phyloP scores from a whole-genome alignment of 2,797 vertebrate genomes.

The Enteromius fasciolatus region DNA sequence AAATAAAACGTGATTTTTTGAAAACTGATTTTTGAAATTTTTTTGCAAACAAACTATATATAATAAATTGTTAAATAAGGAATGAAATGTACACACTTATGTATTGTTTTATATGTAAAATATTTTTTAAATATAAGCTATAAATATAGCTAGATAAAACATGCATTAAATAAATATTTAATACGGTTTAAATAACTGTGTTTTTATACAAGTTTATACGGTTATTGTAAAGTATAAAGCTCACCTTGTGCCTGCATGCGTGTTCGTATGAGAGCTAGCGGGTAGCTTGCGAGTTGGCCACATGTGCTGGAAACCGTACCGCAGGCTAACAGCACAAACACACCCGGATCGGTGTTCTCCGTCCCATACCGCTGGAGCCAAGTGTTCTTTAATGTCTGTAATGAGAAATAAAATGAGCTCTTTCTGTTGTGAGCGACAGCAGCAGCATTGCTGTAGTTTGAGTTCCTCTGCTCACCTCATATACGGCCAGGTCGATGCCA shows the following conservation, averaged over 20 bases:
- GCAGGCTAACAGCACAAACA: conserved; percentile 91
- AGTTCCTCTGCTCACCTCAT: conserved; percentile 82
- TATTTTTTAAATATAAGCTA: too few relatives aligned
- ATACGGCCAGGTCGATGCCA: conserved; percentile 94
- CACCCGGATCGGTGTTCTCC: conserved; percentile 82
- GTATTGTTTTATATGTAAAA: too few relatives aligned
- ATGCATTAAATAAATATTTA: too few relatives aligned
- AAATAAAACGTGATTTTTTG: too few relatives aligned
- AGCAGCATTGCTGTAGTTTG: neutral
- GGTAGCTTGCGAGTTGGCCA: conserved; percentile 94
- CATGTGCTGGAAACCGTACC: conserved; percentile 96
- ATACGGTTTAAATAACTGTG: too few relatives aligned
- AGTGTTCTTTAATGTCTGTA: conserved; percentile 89
- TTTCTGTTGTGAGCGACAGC: neutral
- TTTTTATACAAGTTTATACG: neutral
- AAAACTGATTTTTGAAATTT: too few relatives aligned
- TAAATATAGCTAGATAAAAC: neutral
- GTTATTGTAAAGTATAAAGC: neutral
- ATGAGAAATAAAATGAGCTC: neutral
- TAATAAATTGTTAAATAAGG: too few relatives aligned
- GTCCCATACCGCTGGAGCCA: conserved; percentile 88
- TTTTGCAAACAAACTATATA: too few relatives aligned
- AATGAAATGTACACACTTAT: too few relatives aligned
- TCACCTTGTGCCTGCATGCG: conserved; percentile 98
- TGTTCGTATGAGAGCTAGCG: conserved; percentile 90